These are phyloP conservation scores for Paedocypris micromegethes DNA, from an alignment of 2,797 vertebrate species.

Conservation along the genomic window DNA sequence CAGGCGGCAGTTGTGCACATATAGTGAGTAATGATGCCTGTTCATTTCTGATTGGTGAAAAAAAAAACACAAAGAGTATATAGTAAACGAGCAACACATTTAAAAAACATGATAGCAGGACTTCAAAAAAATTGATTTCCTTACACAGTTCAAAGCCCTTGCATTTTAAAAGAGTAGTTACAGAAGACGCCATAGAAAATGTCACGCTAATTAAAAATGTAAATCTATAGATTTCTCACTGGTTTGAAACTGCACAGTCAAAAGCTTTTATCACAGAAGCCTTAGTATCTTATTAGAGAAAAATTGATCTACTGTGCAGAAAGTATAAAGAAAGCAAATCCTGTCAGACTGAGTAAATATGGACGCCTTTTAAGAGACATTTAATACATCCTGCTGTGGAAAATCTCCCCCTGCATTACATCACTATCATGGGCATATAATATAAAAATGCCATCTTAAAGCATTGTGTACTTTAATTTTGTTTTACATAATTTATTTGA, in stretches of 20 bases:
- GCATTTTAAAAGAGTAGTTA: background rate
- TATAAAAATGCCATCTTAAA: no score
- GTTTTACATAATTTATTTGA: no score
- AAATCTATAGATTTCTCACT: background rate
- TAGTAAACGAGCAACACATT: no score
- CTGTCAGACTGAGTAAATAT: background rate
- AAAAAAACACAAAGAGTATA: slow-evolving; percentile 7
- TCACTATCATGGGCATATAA: no score
- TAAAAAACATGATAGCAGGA: no score
- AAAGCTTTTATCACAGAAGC: no score
- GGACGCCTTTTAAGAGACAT: background rate
- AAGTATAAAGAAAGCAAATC: background rate
- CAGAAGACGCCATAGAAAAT: slow-evolving; percentile 1
- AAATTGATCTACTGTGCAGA: background rate
- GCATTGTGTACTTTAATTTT: no score
- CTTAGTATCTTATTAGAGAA: no score
- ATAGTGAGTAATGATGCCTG: slow-evolving; percentile 91
- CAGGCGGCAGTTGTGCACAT: slow-evolving; percentile 93
- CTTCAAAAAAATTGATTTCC: no score
- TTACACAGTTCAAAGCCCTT: no score
- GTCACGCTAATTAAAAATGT: slow-evolving; percentile 3
- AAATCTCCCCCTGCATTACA: background rate
- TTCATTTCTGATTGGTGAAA: slow-evolving; percentile 83
- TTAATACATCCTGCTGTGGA: background rate
- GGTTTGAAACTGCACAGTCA: background rate